Evolutionary conservation across 2,888 invertebrate genomes (phyloP), one percentile per base, ranked within the genome.

Genomic region (Leptarthrus brevirostris): DNA sequence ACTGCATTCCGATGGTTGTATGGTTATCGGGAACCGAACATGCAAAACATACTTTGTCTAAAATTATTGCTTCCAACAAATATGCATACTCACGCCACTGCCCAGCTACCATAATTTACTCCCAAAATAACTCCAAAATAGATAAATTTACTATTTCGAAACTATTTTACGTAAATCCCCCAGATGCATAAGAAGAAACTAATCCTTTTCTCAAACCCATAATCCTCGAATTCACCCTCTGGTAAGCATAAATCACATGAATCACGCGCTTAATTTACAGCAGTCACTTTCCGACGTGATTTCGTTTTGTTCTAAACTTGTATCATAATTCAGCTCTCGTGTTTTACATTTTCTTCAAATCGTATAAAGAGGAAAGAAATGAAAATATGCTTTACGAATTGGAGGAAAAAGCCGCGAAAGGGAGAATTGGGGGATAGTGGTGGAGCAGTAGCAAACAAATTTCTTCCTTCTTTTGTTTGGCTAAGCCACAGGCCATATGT

Each of bases 211-310:
- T 24, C 49, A 47, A 66, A 66, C 66, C 61, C 66, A 66, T 66
- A 66, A 66, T 66, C 66, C 66, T 20, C 47, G 26, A 49, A 66
- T 49, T 47, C 66, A 49, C 66, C 44, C 66, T 66, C 49, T 47
- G 49, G 49, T n/a, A 20, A 49, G 26, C 66, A 66, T 66, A 66
- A 66, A 66, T 70, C 70, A 70, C 70, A 70, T 66, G 70, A 70
- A 70, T 70, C 70, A 70, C 70, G 70, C 49, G 70, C 70, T 49
- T 52, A 52, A 52, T 70, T 70, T 53, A 70, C 70, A 70, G 70
- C 70, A 52, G 47, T 70, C 53, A 34, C 49, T 70, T 70, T 52
- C 52, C 49, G 49, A 70, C 70, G 70, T 70, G 70, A 70, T 70
- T 70, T 70, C 70, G 49, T 70, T 70, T 70, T 70, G 70, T 70